Conservation (phyloP, 2,888 invertebrate species). For the Andrena trimmerana region DNA sequence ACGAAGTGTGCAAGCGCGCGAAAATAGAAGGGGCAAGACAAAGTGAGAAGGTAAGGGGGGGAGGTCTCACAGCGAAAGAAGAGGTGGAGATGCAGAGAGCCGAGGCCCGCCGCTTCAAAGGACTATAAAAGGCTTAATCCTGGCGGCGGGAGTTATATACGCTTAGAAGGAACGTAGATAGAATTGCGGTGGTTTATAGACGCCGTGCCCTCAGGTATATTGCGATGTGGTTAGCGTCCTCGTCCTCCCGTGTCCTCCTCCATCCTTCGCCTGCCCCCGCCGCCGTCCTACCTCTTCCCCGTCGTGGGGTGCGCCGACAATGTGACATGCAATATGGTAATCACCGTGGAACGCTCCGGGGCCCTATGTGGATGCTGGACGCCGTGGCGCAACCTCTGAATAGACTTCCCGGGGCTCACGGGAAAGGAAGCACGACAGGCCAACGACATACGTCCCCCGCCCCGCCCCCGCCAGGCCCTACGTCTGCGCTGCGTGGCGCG, state of each 20-base stretch:
- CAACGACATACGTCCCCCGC: slow-evolving; percentile 75
- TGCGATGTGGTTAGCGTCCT: slow-evolving; percentile 77
- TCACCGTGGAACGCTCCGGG: slow-evolving; percentile 75
- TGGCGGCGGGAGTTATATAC: slow-evolving; percentile 74
- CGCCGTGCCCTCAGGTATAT: slow-evolving; percentile 75
- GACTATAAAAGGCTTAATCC: slow-evolving; percentile 79
- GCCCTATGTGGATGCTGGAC: slow-evolving; percentile 73
- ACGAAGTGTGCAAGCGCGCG: not conserved
- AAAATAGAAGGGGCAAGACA: not conserved
- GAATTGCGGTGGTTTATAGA: slow-evolving; percentile 81
- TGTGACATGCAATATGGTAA: slow-evolving; percentile 82
- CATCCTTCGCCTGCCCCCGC: slow-evolving; percentile 46
- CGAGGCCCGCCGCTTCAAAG: slow-evolving; percentile 67
- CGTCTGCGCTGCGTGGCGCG: slow-evolving; percentile 53
- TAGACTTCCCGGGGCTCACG: slow-evolving; percentile 74
- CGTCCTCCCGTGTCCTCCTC: slow-evolving; percentile 63
- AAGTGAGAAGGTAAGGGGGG: slow-evolving; percentile 25
- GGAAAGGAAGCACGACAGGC: slow-evolving; percentile 75
- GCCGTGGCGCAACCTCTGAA: slow-evolving; percentile 75
- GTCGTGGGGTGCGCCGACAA: slow-evolving; percentile 78
- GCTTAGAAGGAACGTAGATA: slow-evolving; percentile 74
- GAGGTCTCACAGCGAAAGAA: not conserved
- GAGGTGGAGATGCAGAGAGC: slow-evolving; percentile 37
- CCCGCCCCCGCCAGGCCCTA: slow-evolving; percentile 12
- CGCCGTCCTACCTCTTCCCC: slow-evolving; percentile 50